phyloP scores from a whole-genome alignment of 1,140 invertebrate species.

The Sesamia nonagrioides region DNA sequence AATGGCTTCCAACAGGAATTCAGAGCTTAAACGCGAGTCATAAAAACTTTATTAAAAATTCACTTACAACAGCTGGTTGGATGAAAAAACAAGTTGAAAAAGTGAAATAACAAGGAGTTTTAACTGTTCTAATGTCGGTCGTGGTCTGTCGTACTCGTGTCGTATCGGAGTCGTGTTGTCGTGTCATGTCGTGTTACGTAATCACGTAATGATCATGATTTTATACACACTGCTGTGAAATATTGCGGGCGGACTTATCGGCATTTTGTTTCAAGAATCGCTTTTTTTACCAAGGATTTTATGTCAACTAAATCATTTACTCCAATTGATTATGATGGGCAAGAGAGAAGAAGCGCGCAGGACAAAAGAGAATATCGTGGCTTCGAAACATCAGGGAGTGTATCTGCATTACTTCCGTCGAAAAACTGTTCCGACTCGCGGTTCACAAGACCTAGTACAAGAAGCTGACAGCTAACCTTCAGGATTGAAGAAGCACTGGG shows the following conservation, averaged over 20 bases:
- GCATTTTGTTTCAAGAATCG: neutral
- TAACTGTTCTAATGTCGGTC: neutral
- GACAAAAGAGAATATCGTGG: no score
- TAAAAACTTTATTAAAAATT: conserved; percentile 23
- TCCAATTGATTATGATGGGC: no score
- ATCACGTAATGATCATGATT: conserved; percentile 48
- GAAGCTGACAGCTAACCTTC: no score
- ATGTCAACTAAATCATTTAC: no score
- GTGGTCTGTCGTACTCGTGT: neutral
- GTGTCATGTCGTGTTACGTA: conserved; percentile 44
- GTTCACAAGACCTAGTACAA: no score
- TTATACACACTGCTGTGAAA: conserved; percentile 28
- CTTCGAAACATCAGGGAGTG: no score
- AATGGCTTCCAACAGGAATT: neutral
- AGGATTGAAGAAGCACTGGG: no score
- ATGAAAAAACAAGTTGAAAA: neutral
- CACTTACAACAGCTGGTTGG: neutral
- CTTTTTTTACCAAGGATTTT: neutral
- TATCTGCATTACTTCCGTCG: no score
- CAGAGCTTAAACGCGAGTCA: neutral
- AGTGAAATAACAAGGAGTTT: neutral
- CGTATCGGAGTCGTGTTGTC: conserved; percentile 2
- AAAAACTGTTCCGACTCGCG: no score
- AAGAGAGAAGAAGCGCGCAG: no score
- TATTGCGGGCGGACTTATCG: neutral